phyloP scores from a whole-genome alignment of 2,113 vertebrate species.

The Carassius gibelio region DNA sequence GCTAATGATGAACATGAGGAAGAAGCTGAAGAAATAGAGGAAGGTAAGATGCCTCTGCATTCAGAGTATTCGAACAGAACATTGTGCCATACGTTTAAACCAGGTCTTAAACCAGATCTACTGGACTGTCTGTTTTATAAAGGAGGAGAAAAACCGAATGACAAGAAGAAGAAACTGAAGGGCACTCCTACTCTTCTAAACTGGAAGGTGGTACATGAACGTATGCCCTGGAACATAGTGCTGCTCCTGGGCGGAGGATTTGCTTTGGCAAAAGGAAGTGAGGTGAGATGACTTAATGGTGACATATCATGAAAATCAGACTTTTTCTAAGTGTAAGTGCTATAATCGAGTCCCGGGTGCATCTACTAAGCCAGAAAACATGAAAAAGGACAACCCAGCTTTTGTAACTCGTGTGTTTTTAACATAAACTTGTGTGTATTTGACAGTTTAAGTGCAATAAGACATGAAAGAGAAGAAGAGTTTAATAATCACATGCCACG shows the following conservation, averaged over 20 bases:
- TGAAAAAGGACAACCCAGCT: no score
- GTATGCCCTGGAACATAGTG: constrained; percentile 92
- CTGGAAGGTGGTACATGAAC: constrained; percentile 83
- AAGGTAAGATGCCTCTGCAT: not conserved
- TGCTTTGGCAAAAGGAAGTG: constrained; percentile 88
- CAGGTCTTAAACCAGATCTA: not conserved
- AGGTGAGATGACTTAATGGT: constrained; percentile 73
- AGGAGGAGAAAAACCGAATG: not conserved
- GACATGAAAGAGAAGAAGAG: no score
- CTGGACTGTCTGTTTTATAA: not conserved
- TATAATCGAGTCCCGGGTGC: no score
- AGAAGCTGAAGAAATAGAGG: constrained; percentile 43
- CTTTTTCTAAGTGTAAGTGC: no score
- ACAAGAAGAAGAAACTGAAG: constrained; percentile 59
- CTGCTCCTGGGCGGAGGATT: constrained; percentile 91
- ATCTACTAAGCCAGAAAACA: no score
- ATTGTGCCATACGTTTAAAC: not conserved
- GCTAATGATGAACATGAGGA: constrained; percentile 1
- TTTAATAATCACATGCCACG: no score
- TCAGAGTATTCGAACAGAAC: not conserved
- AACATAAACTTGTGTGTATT: no score
- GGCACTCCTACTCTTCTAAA: constrained; percentile 77
- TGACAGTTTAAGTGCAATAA: no score
- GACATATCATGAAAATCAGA: no score
- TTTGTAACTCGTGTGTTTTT: no score